Evolutionary conservation across 2,888 invertebrate genomes (phyloP).

Genomic region (Podabrus alpinus): DNA sequence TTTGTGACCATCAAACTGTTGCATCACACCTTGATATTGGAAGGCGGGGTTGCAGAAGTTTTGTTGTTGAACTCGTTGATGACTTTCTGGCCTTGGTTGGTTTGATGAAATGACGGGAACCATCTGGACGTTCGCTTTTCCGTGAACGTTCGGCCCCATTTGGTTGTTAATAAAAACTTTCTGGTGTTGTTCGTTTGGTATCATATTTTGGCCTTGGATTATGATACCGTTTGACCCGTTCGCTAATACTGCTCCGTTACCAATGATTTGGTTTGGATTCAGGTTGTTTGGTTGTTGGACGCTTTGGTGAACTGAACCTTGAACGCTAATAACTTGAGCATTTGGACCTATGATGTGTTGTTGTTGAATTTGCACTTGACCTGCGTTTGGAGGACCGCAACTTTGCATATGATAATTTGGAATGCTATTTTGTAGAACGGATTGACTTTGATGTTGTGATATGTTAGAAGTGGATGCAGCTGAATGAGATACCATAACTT

Average conservation of each 20-base stretch:
- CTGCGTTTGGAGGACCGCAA: conserved; percentile 13
- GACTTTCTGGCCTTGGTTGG: conserved; percentile 39
- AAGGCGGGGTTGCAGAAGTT: conserved; percentile 38
- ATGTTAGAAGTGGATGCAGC: conserved; percentile 43
- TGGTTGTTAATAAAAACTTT: conserved; percentile 51
- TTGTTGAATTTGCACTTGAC: conserved; percentile 41
- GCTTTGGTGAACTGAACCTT: conserved; percentile 52
- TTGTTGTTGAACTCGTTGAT: conserved; percentile 39
- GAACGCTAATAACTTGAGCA: conserved; percentile 65
- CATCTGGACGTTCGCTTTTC: conserved; percentile 51
- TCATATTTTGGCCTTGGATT: conserved; percentile 43
- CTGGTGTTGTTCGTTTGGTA: conserved; percentile 40
- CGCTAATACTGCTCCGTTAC: conserved; percentile 28
- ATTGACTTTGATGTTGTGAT: conserved; percentile 33
- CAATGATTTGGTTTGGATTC: conserved; percentile 29
- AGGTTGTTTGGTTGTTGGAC: conserved; percentile 47
- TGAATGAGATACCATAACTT: conserved; percentile 11
- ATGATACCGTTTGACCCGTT: conserved; percentile 38
- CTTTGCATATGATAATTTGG: conserved; percentile 29
- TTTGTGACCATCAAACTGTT: conserved; percentile 53
- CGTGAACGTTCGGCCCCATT: conserved; percentile 52
- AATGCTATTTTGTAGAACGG: conserved; percentile 15
- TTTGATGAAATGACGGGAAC: conserved; percentile 43
- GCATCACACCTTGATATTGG: conserved; percentile 41
- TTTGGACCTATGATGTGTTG: conserved; percentile 61